Percentiles rank a stretch among this genome's conserved stretches.
Conservation (phyloP, 1,140 invertebrate species). For the Ceratina japonica region DNA sequence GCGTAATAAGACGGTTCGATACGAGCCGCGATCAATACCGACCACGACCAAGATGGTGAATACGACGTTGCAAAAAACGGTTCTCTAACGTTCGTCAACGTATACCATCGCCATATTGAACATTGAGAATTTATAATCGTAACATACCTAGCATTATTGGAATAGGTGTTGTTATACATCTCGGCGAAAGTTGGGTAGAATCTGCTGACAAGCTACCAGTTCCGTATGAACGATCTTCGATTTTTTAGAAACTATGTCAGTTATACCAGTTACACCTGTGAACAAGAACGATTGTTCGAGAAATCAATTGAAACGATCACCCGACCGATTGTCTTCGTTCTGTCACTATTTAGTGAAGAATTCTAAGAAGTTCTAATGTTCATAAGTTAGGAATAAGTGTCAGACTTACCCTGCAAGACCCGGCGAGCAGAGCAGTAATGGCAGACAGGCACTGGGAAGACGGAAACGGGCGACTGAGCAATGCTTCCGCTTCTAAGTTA, state of each 20-base stretch:
- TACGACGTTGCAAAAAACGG: slow-evolving; percentile 14
- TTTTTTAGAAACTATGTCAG: slow-evolving; percentile 57
- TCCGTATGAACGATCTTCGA: slow-evolving; percentile 52
- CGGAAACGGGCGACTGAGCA: slow-evolving; percentile 73
- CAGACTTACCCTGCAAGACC: slow-evolving; percentile 65
- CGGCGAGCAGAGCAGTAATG: slow-evolving; percentile 76
- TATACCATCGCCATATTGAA: not conserved
- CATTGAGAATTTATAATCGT: not conserved
- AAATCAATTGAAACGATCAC: not conserved
- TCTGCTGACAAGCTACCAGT: slow-evolving; percentile 21
- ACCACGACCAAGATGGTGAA: slow-evolving; percentile 51
- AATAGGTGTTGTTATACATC: slow-evolving; percentile 76
- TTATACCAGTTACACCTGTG: slow-evolving; percentile 45
- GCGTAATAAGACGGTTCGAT: not conserved
- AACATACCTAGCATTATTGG: slow-evolving; percentile 76
- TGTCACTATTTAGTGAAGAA: not conserved
- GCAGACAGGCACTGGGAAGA: slow-evolving; percentile 76
- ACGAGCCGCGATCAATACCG: slow-evolving; percentile 5
- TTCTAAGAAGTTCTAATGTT: slow-evolving; percentile 61
- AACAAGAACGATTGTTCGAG: not conserved
- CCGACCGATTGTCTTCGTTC: not conserved
- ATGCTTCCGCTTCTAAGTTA: slow-evolving; percentile 59
- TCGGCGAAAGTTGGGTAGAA: slow-evolving; percentile 43
- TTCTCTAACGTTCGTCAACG: slow-evolving; percentile 2
- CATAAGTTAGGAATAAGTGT: not conserved